Conservation (phyloP, 2,888 invertebrate species). For the Archips crataeganus region DNA sequence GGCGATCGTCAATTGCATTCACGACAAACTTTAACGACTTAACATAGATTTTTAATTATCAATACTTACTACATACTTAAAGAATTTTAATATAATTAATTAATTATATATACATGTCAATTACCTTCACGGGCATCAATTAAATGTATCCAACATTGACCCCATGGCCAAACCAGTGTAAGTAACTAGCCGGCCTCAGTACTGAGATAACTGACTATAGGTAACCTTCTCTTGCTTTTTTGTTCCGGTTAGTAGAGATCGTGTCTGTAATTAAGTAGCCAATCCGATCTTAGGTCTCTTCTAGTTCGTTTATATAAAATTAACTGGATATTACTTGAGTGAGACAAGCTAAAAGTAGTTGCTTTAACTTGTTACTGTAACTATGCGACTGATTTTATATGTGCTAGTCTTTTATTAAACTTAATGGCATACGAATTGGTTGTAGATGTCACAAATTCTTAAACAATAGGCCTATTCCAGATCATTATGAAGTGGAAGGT, state of each 20-base stretch:
- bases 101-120: constrained; percentile 32
- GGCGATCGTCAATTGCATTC: not conserved
- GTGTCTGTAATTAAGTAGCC: constrained; percentile 43
- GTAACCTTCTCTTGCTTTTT: constrained; percentile 58
- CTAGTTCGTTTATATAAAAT: not conserved
- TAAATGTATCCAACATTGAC: constrained; percentile 67
- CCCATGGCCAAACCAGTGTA: constrained; percentile 64
- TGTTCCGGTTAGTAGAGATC: constrained; percentile 61
- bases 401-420: not conserved
- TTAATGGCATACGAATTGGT: constrained; percentile 22
- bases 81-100: constrained; percentile 32
- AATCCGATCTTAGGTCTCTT: constrained; percentile 28
- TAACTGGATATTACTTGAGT: not conserved
- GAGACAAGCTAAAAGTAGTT: not conserved
- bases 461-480: constrained; percentile 60
- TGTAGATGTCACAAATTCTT: constrained; percentile 44
- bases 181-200: constrained; percentile 61
- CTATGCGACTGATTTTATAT: not conserved
- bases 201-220: constrained; percentile 49
- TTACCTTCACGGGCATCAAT: constrained; percentile 58
- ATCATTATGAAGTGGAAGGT: constrained; percentile 58
- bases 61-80: not conserved
- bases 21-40: not conserved
- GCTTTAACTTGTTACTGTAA: not conserved
- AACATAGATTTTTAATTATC: constrained; percentile 6